Evolutionary conservation across 1,140 invertebrate species (phyloP).

Genomic region (Drosophila sechellia): DNA sequence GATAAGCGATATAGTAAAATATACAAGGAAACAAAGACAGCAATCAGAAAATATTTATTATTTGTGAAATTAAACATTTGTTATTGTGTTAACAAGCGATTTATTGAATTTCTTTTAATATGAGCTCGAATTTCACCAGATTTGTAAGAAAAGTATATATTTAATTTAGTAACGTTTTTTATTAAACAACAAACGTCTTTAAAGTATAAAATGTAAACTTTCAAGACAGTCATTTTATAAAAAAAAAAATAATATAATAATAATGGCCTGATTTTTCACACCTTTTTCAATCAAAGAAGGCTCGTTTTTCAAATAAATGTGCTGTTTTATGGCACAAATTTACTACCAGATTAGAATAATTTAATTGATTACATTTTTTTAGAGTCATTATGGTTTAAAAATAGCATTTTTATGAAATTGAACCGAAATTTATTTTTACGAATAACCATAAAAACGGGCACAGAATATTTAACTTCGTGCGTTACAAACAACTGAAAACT

Average conservation of each 20-base stretch:
- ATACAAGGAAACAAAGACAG: slow-evolving; percentile 2
- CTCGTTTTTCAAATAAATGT: not conserved
- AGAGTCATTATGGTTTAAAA: not conserved
- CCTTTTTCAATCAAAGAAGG: not conserved
- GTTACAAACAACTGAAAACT: too few relatives aligned
- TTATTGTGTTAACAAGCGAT: too few relatives aligned
- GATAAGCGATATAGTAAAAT: slow-evolving; percentile 16
- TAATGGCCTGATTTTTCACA: too few relatives aligned
- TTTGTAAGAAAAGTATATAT: too few relatives aligned
- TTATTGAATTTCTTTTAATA: too few relatives aligned
- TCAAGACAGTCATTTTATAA: not conserved
- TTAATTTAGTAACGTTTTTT: too few relatives aligned
- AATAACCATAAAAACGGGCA: not conserved
- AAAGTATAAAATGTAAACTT: too few relatives aligned
- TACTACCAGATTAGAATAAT: not conserved
- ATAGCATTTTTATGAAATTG: not conserved
- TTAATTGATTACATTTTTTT: not conserved
- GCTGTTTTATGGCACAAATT: not conserved
- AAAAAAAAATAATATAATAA: not conserved
- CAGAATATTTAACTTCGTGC: not conserved
- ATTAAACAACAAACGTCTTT: too few relatives aligned
- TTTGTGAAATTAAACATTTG: slow-evolving; percentile 2
- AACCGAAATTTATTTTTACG: not conserved
- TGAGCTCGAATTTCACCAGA: not conserved
- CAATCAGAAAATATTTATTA: not conserved